Evolutionary conservation across 2,113 vertebrate genomes (phyloP), one percentile per base, ranked within the genome.

Genomic region (Callipepla squamata): DNA sequence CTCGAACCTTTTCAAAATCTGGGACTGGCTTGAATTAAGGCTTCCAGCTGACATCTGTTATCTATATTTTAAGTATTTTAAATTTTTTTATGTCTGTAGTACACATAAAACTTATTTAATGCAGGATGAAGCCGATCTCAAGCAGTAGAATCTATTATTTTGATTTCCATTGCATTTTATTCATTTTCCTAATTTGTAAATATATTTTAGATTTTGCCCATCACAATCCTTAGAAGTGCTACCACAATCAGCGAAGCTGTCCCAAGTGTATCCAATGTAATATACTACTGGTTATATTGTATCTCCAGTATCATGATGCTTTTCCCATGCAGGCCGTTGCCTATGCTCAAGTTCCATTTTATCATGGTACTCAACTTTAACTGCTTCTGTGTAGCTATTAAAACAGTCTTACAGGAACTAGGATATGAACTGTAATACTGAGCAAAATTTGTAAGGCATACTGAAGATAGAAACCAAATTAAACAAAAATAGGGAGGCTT

Each of bases 321-420:
- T 84, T 78, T 82, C 81, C 95, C 74, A 30, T 38, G 66, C 86
- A 95, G 89, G 70, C 86, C 89, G 92, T 95, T 95, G 95, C 95
- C 45, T 51, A 74, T 59, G 90, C 87, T 96, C 95, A 95, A 96
- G 78, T 94, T 89, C 51, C 94, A 89, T 69, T 45, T 22, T 87
- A 50, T 93, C 93, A 75, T 61, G 78, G 66, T 6, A 40, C 69
- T 97, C 84, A 90, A 91, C 89, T 96, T 86, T 89, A 93, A 97
- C 96, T 95, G 77, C 80, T 90, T 93, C 87, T 94, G 96, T 94
- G 85, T 76, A 96, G 88, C 89, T 97, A 96, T 87, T 94, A 95
- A 94, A 93, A 76, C 92, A 83, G 73, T 72, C 79, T 80, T 80
- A 86, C 34, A 88, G 68, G 76, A 96, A 92, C 40, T 61, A 79